Base-by-base conservation (phyloP, 2,113 vertebrate genomes). In the Pheucticus melanocephalus region DNA sequence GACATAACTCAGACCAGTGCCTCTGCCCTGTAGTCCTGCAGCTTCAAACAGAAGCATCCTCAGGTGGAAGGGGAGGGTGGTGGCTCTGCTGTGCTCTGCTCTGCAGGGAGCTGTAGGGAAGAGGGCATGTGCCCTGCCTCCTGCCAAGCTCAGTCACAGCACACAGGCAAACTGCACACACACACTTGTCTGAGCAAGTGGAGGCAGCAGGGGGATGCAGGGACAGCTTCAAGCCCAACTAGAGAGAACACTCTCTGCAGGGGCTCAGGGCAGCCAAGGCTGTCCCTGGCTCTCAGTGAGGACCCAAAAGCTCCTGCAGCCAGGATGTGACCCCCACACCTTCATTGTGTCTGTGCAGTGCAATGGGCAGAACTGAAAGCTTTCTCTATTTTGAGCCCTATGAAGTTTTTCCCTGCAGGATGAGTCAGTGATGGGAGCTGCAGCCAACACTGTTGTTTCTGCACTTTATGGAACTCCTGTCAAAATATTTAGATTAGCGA, bases 401-500 rank as follows among this genome's bases (percentile, higher is more conserved):
- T 11, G 3, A 50, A 28, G 21, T 86, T 91, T 89, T 68, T 88
- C 56, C 57, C 25, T 72, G 33, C 44, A 83, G 64, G 53, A 88
- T 97, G 93, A 96, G 60, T 94, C 92, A 96, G 81, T 82, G 88
- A 69, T 2, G 3, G 56, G 54, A 93, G 50, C 64, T 88, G 77
- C 77, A 90, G 95, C 85, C 86, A 94, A 37, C 35, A 45, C 42
- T 86, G 68, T 88, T 92, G 91, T 88, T 92, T 93, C 88, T 87
- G 82, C 30, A 44, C 88, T 92, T 72, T 3, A 2, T 94, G 72
- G 69, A 85, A 78, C 47, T 84, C 65, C 63, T 82, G 76, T 95
- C 95, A 96, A 94, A 97, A 95, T 95, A 94, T 95, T 97, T 94
- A 95, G 71, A 61, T 91, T 75, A 95, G 80, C 3, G 3, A 88